Conservation (phyloP, 2,888 invertebrate species). For the Platerodrilus igneus region DNA sequence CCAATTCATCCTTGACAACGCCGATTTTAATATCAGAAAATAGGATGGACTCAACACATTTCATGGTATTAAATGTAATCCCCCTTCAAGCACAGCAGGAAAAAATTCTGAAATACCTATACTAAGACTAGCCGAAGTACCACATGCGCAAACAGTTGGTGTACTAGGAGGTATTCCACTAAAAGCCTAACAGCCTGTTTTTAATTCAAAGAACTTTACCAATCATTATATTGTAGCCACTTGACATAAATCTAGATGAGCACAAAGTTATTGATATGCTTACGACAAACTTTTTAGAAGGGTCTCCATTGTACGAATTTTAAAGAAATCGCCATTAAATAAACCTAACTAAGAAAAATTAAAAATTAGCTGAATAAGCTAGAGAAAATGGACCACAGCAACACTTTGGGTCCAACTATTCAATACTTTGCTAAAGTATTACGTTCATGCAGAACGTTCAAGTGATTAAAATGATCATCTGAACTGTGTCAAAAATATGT, state of each 20-base stretch:
- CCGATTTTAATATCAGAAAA: too few relatives aligned
- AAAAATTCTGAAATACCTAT: too few relatives aligned
- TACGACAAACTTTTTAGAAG: not conserved
- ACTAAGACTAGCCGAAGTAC: too few relatives aligned
- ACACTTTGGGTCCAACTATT: not conserved
- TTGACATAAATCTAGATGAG: not conserved
- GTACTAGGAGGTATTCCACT: not conserved
- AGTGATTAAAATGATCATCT: too few relatives aligned
- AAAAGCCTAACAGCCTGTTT: not conserved
- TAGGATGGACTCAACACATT: too few relatives aligned
- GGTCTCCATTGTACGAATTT: not conserved
- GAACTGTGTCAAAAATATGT: too few relatives aligned
- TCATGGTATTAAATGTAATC: too few relatives aligned
- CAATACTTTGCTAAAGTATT: not conserved
- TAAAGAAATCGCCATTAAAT: not conserved
- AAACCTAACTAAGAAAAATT: not conserved
- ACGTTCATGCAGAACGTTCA: too few relatives aligned
- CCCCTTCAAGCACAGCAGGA: too few relatives aligned
- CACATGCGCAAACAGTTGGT: not conserved
- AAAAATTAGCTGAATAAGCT: not conserved
- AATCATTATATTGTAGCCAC: not conserved
- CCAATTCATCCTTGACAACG: too few relatives aligned
- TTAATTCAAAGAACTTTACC: slow-evolving; percentile 1
- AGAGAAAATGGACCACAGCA: not conserved
- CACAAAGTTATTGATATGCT: not conserved